These are phyloP conservation scores for Plumapathes pennacea DNA, from an alignment of 92 coral and sea anemone species.

Conservation along the genomic window DNA sequence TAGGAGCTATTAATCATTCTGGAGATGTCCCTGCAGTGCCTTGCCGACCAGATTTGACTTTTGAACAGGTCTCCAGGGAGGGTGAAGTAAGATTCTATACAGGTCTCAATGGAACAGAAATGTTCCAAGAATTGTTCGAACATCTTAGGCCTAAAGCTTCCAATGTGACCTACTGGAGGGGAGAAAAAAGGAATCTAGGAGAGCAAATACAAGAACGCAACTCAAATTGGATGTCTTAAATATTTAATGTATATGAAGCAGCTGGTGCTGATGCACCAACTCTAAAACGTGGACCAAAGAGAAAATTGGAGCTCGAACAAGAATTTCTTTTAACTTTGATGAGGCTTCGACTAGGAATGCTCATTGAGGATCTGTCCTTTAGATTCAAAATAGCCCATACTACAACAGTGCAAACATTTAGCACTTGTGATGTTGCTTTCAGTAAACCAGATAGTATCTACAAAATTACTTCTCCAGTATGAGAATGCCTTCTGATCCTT, in stretches of 20 bases:
- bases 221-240: no score
- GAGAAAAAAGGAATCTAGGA: no score
- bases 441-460: slow-evolving; percentile 24
- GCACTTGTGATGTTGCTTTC: no score
- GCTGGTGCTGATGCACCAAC: no score
- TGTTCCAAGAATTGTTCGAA: slow-evolving; percentile 7
- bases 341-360: slow-evolving; percentile 33
- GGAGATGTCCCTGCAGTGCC: neutral
- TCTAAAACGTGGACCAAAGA: slow-evolving; percentile 34
- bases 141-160: slow-evolving; percentile 17
- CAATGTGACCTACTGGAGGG: slow-evolving; percentile 33
- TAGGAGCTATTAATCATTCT: no score
- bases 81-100: neutral
- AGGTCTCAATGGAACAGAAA: slow-evolving; percentile 19
- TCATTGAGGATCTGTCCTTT: slow-evolving; percentile 1
- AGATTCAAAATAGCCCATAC: slow-evolving; percentile 11
- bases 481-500: slow-evolving; percentile 39
- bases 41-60: neutral
- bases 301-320: slow-evolving; percentile 37
- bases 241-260: no score
- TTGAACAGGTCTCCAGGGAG: slow-evolving; percentile 1
- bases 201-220: no score
- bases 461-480: slow-evolving; percentile 50
- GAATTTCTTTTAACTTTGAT: slow-evolving; percentile 37
- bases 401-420: no score